phyloP scores from a whole-genome alignment of 2,797 vertebrate species.

The Chiroxiphia lanceolata region DNA sequence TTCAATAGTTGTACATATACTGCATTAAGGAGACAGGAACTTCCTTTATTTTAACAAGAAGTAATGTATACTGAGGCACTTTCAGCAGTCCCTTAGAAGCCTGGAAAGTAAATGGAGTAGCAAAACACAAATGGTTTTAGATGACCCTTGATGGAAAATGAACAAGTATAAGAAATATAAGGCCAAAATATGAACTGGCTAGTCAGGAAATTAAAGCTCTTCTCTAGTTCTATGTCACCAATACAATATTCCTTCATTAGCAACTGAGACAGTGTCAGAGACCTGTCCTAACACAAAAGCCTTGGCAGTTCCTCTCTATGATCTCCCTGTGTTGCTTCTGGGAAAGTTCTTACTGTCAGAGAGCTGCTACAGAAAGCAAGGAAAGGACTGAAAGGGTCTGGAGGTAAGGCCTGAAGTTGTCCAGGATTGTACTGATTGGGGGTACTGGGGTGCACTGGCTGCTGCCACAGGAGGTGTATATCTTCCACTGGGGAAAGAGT shows the following conservation, averaged over 20 bases:
- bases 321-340: neutral
- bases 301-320: neutral
- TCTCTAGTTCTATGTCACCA: neutral
- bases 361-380: neutral
- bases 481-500: neutral
- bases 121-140: neutral
- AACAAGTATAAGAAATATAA: neutral
- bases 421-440: neutral
- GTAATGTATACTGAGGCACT: neutral
- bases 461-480: neutral
- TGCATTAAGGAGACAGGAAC: neutral
- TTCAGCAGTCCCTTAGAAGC: neutral
- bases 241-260: neutral
- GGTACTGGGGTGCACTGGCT: neutral
- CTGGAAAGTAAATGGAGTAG: neutral
- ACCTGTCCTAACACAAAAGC: neutral
- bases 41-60: neutral
- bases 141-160: neutral
- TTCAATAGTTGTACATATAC: neutral
- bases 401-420: neutral
- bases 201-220: neutral
- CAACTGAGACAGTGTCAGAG: neutral
- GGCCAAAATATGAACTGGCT: neutral
- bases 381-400: neutral
- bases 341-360: neutral